Evolutionary conservation across 2,888 invertebrate genomes (phyloP), one percentile per base, ranked within the genome.

Genomic region (Octonoba sinensis): DNA sequence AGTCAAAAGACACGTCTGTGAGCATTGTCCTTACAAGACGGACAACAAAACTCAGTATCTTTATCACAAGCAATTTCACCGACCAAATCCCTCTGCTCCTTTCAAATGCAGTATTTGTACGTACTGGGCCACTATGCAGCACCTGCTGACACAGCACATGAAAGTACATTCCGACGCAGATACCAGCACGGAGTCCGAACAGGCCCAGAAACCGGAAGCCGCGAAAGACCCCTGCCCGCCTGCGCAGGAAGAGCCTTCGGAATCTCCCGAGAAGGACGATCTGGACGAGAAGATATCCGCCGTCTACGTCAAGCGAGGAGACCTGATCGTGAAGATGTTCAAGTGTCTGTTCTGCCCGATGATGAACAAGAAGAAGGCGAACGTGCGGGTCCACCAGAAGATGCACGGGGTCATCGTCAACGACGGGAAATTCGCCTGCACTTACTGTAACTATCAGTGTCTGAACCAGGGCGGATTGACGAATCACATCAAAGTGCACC

Each of bases 21-120:
- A 91, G 6, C 92, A 92, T 74, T 96, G 96, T 88, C 95, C 96
- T 0, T 95, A 94, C 87, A 93, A 93, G 85, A 94, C 94, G 54
- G 94, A 95, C 87, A 94, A 94, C 87, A 94, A 94, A 88, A 94
- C 94, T 36, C 95, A 95, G 88, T 95, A 92, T 88, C 91, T 93
- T 87, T 95, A 95, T 87, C 96, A 96, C 87, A 94, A 94, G 87
- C 95, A 95, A 87, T 93, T 95, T 87, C 96, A 96, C 87, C 91
- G 93, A 54, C 92, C 93, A 0, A 88, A 88, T 79, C 91, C 92
- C 71, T 92, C 92, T 60, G 92, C 93, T 0, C 92, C 92, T n/a
- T 94, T 93, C 88, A 94, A 94, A 88, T 96, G 96, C 87, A 92
- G 91, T 24, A 91, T 92, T 85, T 96, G 96, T 88, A 93, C 93